Evolutionary conservation across 2,797 vertebrate genomes (phyloP).

Genomic region (Peromyscus attwateri): DNA sequence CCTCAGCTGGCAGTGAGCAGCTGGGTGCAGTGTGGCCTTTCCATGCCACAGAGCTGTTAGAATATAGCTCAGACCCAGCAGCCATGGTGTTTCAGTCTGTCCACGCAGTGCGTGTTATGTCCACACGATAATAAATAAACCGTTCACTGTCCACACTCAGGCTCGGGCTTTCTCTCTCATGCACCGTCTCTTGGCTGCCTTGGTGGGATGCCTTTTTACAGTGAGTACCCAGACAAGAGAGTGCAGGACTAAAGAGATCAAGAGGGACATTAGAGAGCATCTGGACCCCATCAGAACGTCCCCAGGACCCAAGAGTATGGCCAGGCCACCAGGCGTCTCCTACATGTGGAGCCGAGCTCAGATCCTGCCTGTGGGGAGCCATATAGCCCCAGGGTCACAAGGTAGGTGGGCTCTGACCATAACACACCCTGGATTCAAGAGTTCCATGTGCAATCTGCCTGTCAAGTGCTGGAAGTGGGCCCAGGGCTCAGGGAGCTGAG

Average conservation of each 20-base stretch:
- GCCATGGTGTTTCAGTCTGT: slow-evolving; percentile 90
- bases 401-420: too few species aligned
- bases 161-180: slow-evolving; percentile 36
- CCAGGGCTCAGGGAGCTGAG: too few species aligned
- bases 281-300: neutral
- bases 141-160: slow-evolving; percentile 90
- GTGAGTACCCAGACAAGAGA: too few species aligned
- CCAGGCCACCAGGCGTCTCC: too few species aligned
- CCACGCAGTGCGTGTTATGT: slow-evolving; percentile 94
- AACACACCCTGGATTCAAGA: neutral
- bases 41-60: slow-evolving; percentile 87
- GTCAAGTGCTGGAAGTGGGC: neutral
- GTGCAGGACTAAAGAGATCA: neutral
- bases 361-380: neutral
- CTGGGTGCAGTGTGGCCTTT: slow-evolving; percentile 80
- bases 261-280: neutral
- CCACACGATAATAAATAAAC: slow-evolving; percentile 98
- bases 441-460: neutral
- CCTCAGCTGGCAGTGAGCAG: neutral
- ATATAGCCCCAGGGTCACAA: neutral
- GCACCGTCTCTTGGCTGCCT: neutral
- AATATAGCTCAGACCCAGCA: slow-evolving; percentile 87
- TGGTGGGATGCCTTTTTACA: too few species aligned
- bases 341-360: too few species aligned
- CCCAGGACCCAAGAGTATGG: neutral